Evolutionary conservation across 2,113 vertebrate species (phyloP).

Genomic region (Neogobius melanostomus): DNA sequence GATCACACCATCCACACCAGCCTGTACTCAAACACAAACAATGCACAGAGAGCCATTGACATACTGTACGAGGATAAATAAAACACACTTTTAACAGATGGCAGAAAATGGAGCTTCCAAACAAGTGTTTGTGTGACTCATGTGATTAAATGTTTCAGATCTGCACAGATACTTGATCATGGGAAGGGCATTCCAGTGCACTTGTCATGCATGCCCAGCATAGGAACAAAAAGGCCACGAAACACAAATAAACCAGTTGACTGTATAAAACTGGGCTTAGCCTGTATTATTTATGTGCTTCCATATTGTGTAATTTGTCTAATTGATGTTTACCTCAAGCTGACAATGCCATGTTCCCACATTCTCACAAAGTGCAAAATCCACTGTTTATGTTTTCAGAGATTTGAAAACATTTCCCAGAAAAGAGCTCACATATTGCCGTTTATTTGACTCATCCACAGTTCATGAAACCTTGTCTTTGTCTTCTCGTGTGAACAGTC

Average conservation of each 20-base stretch:
- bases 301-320: neutral
- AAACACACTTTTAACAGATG: neutral
- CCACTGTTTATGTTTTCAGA: conserved; percentile 10
- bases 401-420: neutral
- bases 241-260: neutral
- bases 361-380: neutral
- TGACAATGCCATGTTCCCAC: neutral
- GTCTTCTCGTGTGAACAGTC: conserved; percentile 2
- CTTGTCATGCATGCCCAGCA: neutral
- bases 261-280: neutral
- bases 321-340: conserved; percentile 1
- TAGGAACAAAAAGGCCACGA: neutral
- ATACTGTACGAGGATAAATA: neutral
- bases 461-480: neutral
- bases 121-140: neutral
- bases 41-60: neutral
- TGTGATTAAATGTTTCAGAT: neutral
- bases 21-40: no score
- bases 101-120: neutral
- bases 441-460: neutral
- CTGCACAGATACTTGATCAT: conserved; percentile 7
- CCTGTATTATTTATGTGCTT: neutral
- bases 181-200: conserved; percentile 9
- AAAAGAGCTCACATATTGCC: neutral
- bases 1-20: no score